These are phyloP conservation scores for Alethe diademata DNA, from an alignment of 2,113 vertebrate species.

Conservation along the genomic window DNA sequence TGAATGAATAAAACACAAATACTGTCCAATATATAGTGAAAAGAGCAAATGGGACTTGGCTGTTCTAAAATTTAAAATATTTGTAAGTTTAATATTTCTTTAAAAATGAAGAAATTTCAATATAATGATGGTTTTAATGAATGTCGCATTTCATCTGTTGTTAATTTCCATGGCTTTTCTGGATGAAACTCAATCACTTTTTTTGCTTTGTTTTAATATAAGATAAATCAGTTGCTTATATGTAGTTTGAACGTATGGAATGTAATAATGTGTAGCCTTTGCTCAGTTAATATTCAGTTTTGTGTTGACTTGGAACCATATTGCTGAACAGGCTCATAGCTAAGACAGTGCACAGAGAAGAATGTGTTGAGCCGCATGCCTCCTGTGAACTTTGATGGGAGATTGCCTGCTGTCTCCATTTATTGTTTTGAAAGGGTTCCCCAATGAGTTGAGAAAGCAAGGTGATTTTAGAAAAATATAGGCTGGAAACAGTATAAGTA, in stretches of 20 bases:
- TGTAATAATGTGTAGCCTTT: not conserved
- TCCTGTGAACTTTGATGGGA: not conserved
- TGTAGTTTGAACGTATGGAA: not conserved
- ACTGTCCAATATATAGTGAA: not conserved
- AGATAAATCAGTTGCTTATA: not conserved
- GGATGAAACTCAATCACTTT: not conserved
- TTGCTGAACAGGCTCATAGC: not conserved
- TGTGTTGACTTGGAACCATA: not conserved
- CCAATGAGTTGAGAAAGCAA: not conserved
- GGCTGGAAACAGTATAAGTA: not conserved
- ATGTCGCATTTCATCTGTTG: not conserved
- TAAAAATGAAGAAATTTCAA: not conserved
- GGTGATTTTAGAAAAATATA: not conserved
- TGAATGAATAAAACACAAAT: not conserved
- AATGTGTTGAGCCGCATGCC: not conserved
- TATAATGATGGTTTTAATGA: not conserved
- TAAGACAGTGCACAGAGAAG: not conserved
- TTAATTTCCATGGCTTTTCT: constrained; percentile 12
- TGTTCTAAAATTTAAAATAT: not conserved
- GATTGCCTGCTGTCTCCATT: not conserved
- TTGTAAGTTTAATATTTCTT: not conserved
- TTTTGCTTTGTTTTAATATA: constrained; percentile 4
- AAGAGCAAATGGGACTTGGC: not conserved
- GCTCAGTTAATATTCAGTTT: not conserved
- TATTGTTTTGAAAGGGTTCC: not conserved